Evolutionary conservation across 2,797 vertebrate species (phyloP).

Genomic region (Cyclura pinguis): DNA sequence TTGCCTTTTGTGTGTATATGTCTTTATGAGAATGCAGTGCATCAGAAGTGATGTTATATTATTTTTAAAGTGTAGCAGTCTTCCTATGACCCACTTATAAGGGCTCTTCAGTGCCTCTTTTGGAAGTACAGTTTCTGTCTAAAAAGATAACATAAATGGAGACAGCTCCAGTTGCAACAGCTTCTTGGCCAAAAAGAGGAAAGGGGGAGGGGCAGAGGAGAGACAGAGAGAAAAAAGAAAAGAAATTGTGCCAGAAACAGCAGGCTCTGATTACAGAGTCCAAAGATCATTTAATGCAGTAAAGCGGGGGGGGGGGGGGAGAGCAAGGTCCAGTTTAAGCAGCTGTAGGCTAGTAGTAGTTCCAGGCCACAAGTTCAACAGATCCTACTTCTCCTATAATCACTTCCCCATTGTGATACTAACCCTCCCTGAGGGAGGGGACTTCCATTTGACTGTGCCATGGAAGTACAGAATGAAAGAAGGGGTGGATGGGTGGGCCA

Average conservation of each 20-base stretch:
- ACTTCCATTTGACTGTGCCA: background rate
- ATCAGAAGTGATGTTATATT: constrained; percentile 57
- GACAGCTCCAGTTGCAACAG: constrained; percentile 64
- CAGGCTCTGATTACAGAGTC: constrained; percentile 78
- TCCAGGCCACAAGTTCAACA: constrained; percentile 25
- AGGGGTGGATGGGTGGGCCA: background rate
- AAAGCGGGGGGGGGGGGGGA: constrained; percentile 68
- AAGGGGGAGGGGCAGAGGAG: background rate
- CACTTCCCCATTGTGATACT: constrained; percentile 11
- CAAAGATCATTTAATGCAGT: constrained; percentile 82
- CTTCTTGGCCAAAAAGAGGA: constrained; percentile 63
- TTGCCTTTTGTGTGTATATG: constrained; percentile 61
- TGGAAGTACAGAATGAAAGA: background rate
- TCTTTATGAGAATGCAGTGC: constrained; percentile 51
- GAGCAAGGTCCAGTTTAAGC: constrained; percentile 82
- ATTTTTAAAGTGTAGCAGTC: constrained; percentile 56
- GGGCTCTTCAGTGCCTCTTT: constrained; percentile 47
- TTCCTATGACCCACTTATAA: constrained; percentile 61
- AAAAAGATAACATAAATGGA: constrained; percentile 63
- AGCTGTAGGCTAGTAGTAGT: constrained; percentile 57
- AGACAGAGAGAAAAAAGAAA: constrained; percentile 21
- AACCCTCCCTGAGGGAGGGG: background rate
- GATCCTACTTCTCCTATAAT: constrained; percentile 54
- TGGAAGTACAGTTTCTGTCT: constrained; percentile 42
- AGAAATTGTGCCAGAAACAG: constrained; percentile 62